Evolutionary conservation across 2,888 invertebrate species (phyloP), one percentile per base, ranked within the genome.

Genomic region (Luperina nickerlii): DNA sequence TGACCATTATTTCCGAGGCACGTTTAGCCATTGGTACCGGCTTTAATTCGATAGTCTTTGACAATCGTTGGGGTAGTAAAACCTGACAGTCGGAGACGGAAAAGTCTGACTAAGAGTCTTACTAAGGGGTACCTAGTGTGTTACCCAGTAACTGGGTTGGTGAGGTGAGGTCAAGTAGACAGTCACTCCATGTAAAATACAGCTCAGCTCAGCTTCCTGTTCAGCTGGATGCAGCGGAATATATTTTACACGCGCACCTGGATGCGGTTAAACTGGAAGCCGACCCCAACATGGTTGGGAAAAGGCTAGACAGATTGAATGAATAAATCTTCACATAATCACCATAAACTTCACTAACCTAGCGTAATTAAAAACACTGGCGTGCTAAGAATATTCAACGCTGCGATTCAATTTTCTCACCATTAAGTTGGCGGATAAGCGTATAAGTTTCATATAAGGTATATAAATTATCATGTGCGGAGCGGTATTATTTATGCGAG

Each of bases 401-500:
- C 60, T 18, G 32, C 68, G 27, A 69, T 80, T 79, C 65, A 83
- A 83, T 83, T 84, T 87, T 85, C 87, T 85, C 84, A 81, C 90
- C 86, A 89, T 89, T 88, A 89, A 86, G 65, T 66, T 76, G 68
- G 79, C 71, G 68, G 73, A 65, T 87, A 80, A 85, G 60, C 67
- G 85, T 80, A n/a, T 76, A 80, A 68, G 74, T 87, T 85, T 45
- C 57, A 71, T 81, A 74, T 80, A 87, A 51, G 68, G 77, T 78
- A 85, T 79, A 76, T 83, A 88, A 82, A 78, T 90, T 82, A 84
- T 86, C 85, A 85, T 86, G 83, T 82, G 88, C 66, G 69, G 86
- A 84, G 82, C 78, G 83, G 85, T 86, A 82, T 88, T 89, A 89
- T 88, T 89, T 89, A 89, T 90, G 89, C 85, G 88, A 85, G 87